These are phyloP conservation scores for Micromesistius poutassou DNA, from an alignment of 2,797 vertebrate genomes.

Conservation along the genomic window DNA sequence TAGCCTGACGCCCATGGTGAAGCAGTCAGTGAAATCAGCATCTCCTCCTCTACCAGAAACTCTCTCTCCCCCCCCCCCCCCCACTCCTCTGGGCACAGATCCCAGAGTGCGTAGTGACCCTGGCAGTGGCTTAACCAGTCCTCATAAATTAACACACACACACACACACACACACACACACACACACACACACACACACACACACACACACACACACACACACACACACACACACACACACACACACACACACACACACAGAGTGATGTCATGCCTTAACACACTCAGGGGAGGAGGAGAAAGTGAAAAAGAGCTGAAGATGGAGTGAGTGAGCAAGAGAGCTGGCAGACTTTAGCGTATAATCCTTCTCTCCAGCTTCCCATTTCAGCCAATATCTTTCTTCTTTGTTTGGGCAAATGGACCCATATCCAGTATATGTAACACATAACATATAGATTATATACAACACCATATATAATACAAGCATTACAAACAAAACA, in stretches of 20 bases:
- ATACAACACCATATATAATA: not conserved
- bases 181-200: slow-evolving; percentile 16
- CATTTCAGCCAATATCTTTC: not conserved
- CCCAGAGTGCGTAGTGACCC: slow-evolving; percentile 4
- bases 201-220: slow-evolving; percentile 6
- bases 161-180: not conserved
- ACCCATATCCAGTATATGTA: not conserved
- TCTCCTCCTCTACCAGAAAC: not conserved
- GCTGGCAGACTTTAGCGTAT: not conserved
- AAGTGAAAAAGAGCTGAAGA: too few relatives aligned
- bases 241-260: not conserved
- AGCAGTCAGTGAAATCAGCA: slow-evolving; percentile 19
- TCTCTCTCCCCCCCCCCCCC: not conserved
- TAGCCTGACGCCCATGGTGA: slow-evolving; percentile 5
- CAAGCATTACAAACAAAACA: not conserved
- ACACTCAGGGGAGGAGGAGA: not conserved
- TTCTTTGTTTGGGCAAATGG: not conserved
- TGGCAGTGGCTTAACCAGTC: slow-evolving; percentile 12
- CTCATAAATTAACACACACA: not conserved
- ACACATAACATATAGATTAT: not conserved
- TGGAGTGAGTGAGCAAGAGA: too few relatives aligned
- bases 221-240: slow-evolving; percentile 10
- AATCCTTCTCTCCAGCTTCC: not conserved
- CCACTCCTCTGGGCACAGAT: slow-evolving; percentile 7
- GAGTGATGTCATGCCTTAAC: not conserved